Evolutionary conservation across 2,888 invertebrate genomes (phyloP).

Genomic region (Sinodicranocentrus sp.): DNA sequence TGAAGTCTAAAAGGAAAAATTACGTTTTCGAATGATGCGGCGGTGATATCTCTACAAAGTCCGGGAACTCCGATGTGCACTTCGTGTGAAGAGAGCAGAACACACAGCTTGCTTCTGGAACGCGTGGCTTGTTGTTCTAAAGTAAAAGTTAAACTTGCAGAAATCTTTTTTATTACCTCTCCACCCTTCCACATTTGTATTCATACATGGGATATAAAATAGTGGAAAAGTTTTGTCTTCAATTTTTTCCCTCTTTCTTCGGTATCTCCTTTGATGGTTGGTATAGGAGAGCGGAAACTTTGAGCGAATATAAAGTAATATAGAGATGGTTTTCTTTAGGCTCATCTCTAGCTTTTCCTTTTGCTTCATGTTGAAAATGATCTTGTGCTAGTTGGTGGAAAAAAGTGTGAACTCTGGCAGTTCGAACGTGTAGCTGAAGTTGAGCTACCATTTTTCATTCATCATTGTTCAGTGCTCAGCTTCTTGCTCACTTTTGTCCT

Average conservation of each 20-base stretch:
- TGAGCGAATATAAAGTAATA: no score
- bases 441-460: slow-evolving; percentile 45
- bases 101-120: no score
- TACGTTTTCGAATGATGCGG: no score
- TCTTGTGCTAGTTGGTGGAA: slow-evolving; percentile 24
- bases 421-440: background rate
- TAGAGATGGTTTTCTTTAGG: slow-evolving; percentile 5
- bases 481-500: background rate
- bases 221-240: slow-evolving; percentile 63
- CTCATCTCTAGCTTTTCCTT: background rate
- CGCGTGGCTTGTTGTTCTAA: background rate
- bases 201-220: slow-evolving; percentile 62
- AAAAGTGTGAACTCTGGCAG: slow-evolving; percentile 46
- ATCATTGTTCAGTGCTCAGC: slow-evolving; percentile 18
- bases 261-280: slow-evolving; percentile 1
- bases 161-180: slow-evolving; percentile 59
- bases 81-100: no score
- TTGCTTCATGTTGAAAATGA: slow-evolving; percentile 30
- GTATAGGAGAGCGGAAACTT: no score
- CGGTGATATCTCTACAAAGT: no score
- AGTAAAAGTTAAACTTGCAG: slow-evolving; percentile 24
- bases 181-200: slow-evolving; percentile 55
- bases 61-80: no score
- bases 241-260: slow-evolving; percentile 24
- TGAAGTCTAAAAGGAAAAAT: no score